Percentiles rank a stretch among this genome's conserved stretches.
Evolutionary conservation across 2,888 invertebrate species (phyloP).

Genomic region (Hermaeophaga mercurialis): DNA sequence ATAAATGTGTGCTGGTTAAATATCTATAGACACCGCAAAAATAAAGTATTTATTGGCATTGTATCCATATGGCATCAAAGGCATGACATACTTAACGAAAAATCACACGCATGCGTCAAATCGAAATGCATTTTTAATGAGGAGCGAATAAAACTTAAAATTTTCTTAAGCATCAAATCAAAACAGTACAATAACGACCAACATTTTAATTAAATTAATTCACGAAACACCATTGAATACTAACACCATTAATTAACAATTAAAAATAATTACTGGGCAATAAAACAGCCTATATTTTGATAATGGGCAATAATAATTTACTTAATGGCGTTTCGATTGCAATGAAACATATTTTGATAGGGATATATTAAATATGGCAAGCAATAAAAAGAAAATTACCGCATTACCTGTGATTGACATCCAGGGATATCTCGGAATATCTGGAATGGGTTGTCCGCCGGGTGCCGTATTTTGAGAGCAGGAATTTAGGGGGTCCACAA

Average conservation of each 20-base stretch:
- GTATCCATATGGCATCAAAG: slow-evolving; percentile 1
- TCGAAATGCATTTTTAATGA: neutral
- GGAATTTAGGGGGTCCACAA: slow-evolving; percentile 80
- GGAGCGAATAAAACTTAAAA: slow-evolving; percentile 4
- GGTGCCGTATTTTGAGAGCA: slow-evolving; percentile 72
- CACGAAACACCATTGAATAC: slow-evolving; percentile 16
- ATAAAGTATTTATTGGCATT: neutral
- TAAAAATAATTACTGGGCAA: slow-evolving; percentile 19
- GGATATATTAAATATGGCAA: neutral
- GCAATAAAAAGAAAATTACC: neutral
- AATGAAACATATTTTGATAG: slow-evolving; percentile 10
- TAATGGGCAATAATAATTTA: slow-evolving; percentile 17
- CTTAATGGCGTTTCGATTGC: slow-evolving; percentile 8
- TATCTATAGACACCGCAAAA: neutral
- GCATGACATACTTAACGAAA: slow-evolving; percentile 19
- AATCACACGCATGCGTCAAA: slow-evolving; percentile 13
- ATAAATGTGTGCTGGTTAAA: neutral
- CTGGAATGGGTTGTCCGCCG: slow-evolving; percentile 85
- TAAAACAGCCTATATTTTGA: slow-evolving; percentile 18
- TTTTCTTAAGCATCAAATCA: neutral
- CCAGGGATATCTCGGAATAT: slow-evolving; percentile 94
- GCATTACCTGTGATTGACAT: slow-evolving; percentile 94
- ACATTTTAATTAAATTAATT: slow-evolving; percentile 8
- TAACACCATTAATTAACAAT: slow-evolving; percentile 12
- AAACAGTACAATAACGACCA: slow-evolving; percentile 1